Conservation (phyloP, 2,888 invertebrate genomes). For the Anagyrus pseudococci region DNA sequence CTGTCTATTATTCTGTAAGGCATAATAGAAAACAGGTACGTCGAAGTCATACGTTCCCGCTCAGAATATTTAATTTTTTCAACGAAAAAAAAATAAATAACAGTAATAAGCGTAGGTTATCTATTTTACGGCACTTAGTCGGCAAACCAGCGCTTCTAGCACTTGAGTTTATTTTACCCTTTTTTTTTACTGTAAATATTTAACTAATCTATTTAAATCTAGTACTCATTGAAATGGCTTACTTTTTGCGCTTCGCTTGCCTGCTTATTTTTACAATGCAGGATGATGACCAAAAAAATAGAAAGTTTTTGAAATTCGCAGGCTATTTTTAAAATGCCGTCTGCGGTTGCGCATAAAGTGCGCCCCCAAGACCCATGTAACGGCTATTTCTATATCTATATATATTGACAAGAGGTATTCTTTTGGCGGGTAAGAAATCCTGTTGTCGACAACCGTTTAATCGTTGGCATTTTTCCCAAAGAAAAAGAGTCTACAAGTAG, state of each 20-base stretch:
- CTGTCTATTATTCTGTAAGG: slow-evolving; percentile 47
- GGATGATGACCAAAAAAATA: background rate
- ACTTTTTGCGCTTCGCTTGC: slow-evolving; percentile 21
- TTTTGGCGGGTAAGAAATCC: slow-evolving; percentile 27
- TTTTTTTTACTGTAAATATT: slow-evolving; percentile 18
- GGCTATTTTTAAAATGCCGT: no score
- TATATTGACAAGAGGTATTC: slow-evolving; percentile 6
- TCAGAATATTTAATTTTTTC: slow-evolving; percentile 13
- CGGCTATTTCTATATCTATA: slow-evolving; percentile 24
- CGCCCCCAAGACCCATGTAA: slow-evolving; percentile 31
- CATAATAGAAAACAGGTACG: slow-evolving; percentile 55
- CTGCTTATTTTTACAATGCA: slow-evolving; percentile 21
- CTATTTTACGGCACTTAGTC: slow-evolving; percentile 16
- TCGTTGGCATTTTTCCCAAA: slow-evolving; percentile 33
- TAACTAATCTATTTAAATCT: background rate
- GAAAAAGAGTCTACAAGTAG: background rate
- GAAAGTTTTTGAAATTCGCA: no score
- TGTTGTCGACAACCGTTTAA: slow-evolving; percentile 33
- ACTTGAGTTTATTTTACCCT: slow-evolving; percentile 16
- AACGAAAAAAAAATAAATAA: slow-evolving; percentile 8
- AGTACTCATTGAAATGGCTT: slow-evolving; percentile 1
- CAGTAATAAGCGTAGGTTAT: slow-evolving; percentile 22
- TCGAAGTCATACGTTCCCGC: slow-evolving; percentile 42
- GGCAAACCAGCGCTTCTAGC: slow-evolving; percentile 18
- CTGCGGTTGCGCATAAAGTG: background rate